Evolutionary conservation across 2,797 vertebrate genomes (phyloP).

Genomic region (Sebastes diaconus): DNA sequence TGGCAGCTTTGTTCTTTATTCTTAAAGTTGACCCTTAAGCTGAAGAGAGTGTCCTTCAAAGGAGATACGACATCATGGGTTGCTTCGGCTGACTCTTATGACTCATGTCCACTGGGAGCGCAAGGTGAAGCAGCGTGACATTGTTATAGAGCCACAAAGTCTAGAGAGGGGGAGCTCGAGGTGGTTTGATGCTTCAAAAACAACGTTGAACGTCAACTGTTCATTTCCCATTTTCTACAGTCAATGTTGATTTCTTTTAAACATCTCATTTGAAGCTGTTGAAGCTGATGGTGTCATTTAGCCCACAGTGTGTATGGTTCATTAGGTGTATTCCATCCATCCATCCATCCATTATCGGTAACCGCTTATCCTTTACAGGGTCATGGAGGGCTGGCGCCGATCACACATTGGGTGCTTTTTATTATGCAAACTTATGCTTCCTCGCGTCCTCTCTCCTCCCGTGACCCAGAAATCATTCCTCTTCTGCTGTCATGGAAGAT

Average conservation of each 20-base stretch:
- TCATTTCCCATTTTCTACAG: neutral
- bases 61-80: neutral
- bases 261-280: neutral
- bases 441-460: neutral
- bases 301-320: neutral
- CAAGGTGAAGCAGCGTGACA: neutral
- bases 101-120: neutral
- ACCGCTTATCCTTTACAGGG: neutral
- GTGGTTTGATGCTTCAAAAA: neutral
- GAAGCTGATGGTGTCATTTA: neutral
- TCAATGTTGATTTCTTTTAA: neutral
- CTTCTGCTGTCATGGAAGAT: neutral
- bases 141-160: neutral
- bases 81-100: neutral
- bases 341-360: neutral
- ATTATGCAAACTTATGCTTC: neutral
- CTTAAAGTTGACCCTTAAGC: slow-evolving; percentile 10
- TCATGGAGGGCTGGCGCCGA: neutral
- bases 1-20: slow-evolving; percentile 12
- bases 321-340: neutral
- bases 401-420: neutral
- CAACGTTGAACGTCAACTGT: neutral
- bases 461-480: neutral
- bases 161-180: neutral
- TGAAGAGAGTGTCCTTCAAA: neutral